Evolutionary conservation across 2,888 invertebrate species (phyloP).

Genomic region (Microplitis deprimator): DNA sequence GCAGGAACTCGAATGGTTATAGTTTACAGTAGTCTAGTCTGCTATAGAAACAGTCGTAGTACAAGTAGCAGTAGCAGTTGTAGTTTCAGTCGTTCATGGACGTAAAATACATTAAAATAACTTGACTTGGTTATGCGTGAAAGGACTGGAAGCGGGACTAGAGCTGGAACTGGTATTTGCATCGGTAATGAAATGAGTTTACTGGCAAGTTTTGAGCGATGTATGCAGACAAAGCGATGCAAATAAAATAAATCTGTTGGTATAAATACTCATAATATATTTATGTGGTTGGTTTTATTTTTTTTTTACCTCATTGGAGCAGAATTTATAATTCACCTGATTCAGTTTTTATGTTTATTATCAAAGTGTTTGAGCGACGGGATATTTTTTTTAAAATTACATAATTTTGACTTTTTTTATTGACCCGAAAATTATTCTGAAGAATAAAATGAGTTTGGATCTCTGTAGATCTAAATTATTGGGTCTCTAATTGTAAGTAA

Average conservation of each 20-base stretch:
- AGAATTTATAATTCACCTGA: too few relatives aligned
- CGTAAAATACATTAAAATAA: conserved; percentile 15
- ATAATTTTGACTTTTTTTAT: too few relatives aligned
- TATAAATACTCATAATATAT: not conserved
- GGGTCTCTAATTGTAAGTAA: too few relatives aligned
- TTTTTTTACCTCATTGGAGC: too few relatives aligned
- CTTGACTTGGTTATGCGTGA: conserved; percentile 9
- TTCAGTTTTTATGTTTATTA: too few relatives aligned
- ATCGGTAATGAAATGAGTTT: conserved; percentile 10
- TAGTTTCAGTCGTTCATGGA: not conserved
- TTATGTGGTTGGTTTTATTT: too few relatives aligned
- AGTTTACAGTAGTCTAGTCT: not conserved
- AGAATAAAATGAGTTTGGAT: too few relatives aligned
- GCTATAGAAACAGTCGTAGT: not conserved
- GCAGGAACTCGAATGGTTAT: conserved; percentile 39
- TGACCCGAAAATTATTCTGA: too few relatives aligned
- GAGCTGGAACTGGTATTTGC: not conserved
- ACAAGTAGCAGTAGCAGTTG: not conserved
- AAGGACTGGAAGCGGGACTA: not conserved
- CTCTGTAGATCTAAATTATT: too few relatives aligned
- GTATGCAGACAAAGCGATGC: not conserved
- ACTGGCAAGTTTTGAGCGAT: not conserved
- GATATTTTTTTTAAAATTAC: too few relatives aligned
- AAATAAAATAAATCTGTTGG: not conserved
- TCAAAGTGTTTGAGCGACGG: too few relatives aligned